Conservation (phyloP, 2,888 invertebrate genomes). For the Nephrocerus scutellatus region DNA sequence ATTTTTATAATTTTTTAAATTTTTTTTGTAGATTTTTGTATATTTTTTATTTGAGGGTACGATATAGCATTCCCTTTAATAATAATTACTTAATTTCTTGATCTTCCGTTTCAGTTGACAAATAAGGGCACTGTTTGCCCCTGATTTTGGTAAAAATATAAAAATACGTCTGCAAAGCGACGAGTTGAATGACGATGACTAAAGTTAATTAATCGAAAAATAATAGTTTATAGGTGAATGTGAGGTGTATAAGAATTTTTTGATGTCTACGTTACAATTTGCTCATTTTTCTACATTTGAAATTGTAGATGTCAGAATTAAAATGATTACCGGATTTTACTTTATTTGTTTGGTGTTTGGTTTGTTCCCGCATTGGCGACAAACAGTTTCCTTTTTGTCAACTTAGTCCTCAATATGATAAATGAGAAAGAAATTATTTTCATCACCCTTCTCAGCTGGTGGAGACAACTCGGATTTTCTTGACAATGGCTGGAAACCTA, state of each 20-base stretch:
- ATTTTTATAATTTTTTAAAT: too few species aligned
- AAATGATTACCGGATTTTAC: slow-evolving; percentile 8
- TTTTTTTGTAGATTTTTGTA: too few species aligned
- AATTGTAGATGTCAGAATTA: slow-evolving; percentile 13
- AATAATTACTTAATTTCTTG: slow-evolving; percentile 28
- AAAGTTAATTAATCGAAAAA: too few species aligned
- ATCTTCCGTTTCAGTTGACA: slow-evolving; percentile 16
- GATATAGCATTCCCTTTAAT: slow-evolving; percentile 41
- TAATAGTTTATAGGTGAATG: too few species aligned
- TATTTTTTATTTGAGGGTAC: too few species aligned
- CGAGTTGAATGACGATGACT: too few species aligned
- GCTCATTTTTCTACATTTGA: slow-evolving; percentile 2
- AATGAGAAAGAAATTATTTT: slow-evolving; percentile 52
- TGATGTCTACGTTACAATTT: slow-evolving; percentile 20
- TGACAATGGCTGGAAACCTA: slow-evolving; percentile 84
- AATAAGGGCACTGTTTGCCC: too few species aligned
- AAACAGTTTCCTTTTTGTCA: slow-evolving; percentile 20
- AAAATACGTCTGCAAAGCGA: too few species aligned
- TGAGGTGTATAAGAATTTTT: too few species aligned
- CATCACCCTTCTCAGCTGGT: slow-evolving; percentile 55
- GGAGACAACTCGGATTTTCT: slow-evolving; percentile 74
- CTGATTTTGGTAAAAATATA: too few species aligned
- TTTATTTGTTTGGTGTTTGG: slow-evolving; percentile 14
- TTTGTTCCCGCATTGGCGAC: slow-evolving; percentile 5
- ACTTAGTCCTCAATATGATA: slow-evolving; percentile 47